Evolutionary conservation across 2,888 invertebrate species (phyloP).

Genomic region (Drosophila sordidula): DNA sequence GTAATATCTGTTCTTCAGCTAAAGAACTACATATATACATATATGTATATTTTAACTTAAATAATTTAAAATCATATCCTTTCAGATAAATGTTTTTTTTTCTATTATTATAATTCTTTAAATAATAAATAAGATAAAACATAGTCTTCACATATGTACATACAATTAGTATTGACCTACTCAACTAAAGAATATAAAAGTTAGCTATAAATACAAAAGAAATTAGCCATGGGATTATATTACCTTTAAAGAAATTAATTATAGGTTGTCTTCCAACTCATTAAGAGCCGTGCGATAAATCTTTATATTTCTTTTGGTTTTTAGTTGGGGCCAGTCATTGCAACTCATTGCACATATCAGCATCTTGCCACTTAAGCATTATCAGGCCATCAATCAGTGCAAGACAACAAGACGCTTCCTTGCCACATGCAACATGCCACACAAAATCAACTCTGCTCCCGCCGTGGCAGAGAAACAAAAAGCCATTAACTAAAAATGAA

Average conservation of each 20-base stretch:
- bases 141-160: too few relatives aligned
- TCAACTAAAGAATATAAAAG: not conserved
- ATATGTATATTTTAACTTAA: too few relatives aligned
- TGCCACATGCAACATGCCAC: slow-evolving; percentile 56
- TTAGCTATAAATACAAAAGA: not conserved
- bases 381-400: slow-evolving; percentile 74
- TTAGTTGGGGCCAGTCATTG: slow-evolving; percentile 6
- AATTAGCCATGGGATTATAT: not conserved
- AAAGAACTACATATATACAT: too few relatives aligned
- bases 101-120: too few relatives aligned
- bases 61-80: too few relatives aligned
- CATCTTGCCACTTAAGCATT: slow-evolving; percentile 69
- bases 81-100: too few relatives aligned
- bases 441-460: slow-evolving; percentile 28
- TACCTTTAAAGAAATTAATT: slow-evolving; percentile 26
- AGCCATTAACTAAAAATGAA: slow-evolving; percentile 56
- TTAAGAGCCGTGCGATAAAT: slow-evolving; percentile 31
- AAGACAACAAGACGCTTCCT: slow-evolving; percentile 69
- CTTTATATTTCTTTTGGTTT: not conserved
- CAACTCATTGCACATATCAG: slow-evolving; percentile 59
- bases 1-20: too few relatives aligned
- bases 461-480: slow-evolving; percentile 39
- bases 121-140: too few relatives aligned
- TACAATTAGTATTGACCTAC: too few relatives aligned
- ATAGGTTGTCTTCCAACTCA: slow-evolving; percentile 36